A percentile compares a stretch with the other conserved stretches of the same genome.
phyloP scores from a whole-genome alignment of 1,140 invertebrate species.

The Achroia grisella region DNA sequence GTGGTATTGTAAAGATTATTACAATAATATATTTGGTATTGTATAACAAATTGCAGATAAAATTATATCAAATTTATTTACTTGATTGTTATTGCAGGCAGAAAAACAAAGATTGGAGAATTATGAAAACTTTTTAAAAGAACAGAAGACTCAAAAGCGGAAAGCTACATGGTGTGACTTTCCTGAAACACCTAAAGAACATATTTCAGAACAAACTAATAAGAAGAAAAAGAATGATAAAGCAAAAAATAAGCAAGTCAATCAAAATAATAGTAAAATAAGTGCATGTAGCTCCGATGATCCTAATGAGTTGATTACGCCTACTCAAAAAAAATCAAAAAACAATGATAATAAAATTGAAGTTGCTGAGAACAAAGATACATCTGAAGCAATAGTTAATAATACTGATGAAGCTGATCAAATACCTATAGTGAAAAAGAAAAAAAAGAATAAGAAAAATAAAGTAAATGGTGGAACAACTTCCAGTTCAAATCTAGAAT shows the following conservation, averaged over 20 bases:
- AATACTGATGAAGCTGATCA: conserved; percentile 6
- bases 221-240: conserved; percentile 27
- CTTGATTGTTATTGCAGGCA: conserved; percentile 36
- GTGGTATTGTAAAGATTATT: no score
- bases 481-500: no score
- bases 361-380: conserved; percentile 1
- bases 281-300: conserved; percentile 3
- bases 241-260: conserved; percentile 22
- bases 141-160: conserved; percentile 62
- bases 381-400: background rate
- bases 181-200: conserved; percentile 34
- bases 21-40: no score
- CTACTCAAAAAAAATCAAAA: conserved; percentile 14
- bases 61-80: no score
- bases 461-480: background rate
- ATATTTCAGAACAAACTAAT: conserved; percentile 12
- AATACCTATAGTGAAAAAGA: conserved; percentile 29
- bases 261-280: conserved; percentile 1
- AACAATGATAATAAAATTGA: conserved; percentile 6
- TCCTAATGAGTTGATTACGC: conserved; percentile 11
- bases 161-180: conserved; percentile 74
- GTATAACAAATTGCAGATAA: no score
- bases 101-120: conserved; percentile 69
- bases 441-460: conserved; percentile 23
- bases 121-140: conserved; percentile 74